Conservation (phyloP, 2,888 invertebrate genomes). For the Ectemnius lituratus region DNA sequence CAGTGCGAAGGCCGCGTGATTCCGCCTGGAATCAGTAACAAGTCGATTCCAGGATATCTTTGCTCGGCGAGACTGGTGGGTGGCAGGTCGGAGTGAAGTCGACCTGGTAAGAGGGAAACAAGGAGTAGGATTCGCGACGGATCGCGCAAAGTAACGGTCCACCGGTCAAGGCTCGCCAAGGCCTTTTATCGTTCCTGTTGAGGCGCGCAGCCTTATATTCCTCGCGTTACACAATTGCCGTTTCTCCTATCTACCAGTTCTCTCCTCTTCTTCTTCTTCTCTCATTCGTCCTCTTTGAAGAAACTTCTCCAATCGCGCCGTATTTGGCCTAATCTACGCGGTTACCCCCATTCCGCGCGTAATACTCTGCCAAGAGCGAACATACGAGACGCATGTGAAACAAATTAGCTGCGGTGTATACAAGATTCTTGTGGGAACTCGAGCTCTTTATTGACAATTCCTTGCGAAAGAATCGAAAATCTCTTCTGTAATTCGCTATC, state of each 20-base stretch:
- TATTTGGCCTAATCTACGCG: slow-evolving; percentile 6
- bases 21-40: background rate
- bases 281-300: slow-evolving; percentile 5
- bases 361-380: no score
- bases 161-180: slow-evolving; percentile 74
- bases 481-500: no score
- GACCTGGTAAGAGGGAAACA: slow-evolving; percentile 51
- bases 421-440: no score
- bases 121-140: slow-evolving; percentile 41
- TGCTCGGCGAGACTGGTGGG: no score
- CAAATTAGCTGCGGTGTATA: no score
- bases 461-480: no score
- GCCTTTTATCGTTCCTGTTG: slow-evolving; percentile 66
- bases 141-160: slow-evolving; percentile 70
- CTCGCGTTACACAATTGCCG: slow-evolving; percentile 45
- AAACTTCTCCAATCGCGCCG: no score
- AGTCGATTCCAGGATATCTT: no score
- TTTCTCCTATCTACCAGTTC: background rate
- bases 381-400: no score
- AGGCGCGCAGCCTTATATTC: slow-evolving; percentile 39
- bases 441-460: no score
- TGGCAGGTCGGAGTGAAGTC: slow-evolving; percentile 8
- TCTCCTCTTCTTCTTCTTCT: slow-evolving; percentile 7
- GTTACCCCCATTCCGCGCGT: background rate
- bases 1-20: slow-evolving; percentile 9